Base-by-base conservation (phyloP, 2,113 vertebrate species). In the Camelus bactrianus region DNA sequence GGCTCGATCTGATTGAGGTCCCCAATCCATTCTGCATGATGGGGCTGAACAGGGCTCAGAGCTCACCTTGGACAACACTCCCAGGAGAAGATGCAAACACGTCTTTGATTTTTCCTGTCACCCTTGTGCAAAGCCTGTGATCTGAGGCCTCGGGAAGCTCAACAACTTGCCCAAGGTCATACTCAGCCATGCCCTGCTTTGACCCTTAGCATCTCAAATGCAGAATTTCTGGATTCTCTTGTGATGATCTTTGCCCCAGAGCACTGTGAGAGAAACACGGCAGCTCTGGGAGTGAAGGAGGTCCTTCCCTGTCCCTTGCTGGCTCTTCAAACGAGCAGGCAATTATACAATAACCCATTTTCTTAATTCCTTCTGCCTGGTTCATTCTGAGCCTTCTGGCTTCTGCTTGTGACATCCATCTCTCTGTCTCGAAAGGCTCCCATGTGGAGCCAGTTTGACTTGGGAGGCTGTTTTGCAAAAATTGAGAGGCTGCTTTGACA, bases 381-480 rank as follows among this genome's bases (percentile, higher is more conserved):
- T 28, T 93, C 81, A 86, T 89, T 76, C 80, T 28, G 28, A 50
- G 94, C 60, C 84, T 93, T 52, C 60, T 84, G 93, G 35, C 76
- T 97, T 94, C 91, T 70, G 85, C 50, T 58, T 1, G 10, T 19
- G 56, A 50, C 14, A 35, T 42, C 35, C 38, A 35, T 42, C 35
- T n/a, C 14, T 91, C 56, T 32, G 28, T 42, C 58, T 76, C 16
- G 52, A 89, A 65, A 42, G 73, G 76, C 73, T 89, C 70, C 28
- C n/a, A 54, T 24, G 3, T 30, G 69, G 20, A 95, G 70, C 24
- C 1, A 2, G 42, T 38, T 81, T 94, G 92, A 62, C 80, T 83
- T 91, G n/a, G 64, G 89, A 79, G 94, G 24, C 79, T 91, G 69
- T 85, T 95, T 92, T 96, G 77, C 84, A 96, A 85, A 85, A 93